Evolutionary conservation across 1,140 invertebrate genomes (phyloP).

Genomic region (Sitobion miscanthi): DNA sequence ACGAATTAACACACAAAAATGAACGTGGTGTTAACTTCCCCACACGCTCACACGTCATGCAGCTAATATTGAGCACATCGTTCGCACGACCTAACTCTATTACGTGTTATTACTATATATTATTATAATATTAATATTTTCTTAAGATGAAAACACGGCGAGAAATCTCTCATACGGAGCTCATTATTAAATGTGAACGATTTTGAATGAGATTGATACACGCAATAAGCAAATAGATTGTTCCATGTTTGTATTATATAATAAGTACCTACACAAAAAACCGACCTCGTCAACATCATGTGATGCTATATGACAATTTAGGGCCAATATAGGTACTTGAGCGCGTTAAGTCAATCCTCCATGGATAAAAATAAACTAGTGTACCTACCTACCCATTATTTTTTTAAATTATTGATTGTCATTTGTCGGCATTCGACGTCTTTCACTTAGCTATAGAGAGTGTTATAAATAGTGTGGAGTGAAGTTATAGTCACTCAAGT

Average conservation of each 20-base stretch:
- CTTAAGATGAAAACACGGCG: not conserved
- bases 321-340: not conserved
- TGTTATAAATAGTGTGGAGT: not conserved
- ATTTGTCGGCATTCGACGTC: not conserved
- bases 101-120: not conserved
- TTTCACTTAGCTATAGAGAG: not conserved
- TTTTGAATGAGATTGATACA: not conserved
- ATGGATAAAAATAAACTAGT: not conserved
- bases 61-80: slow-evolving; percentile 24
- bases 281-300: not conserved
- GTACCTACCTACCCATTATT: not conserved
- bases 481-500: not conserved
- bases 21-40: slow-evolving; percentile 2
- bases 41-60: not conserved
- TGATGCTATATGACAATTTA: not conserved
- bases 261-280: not conserved
- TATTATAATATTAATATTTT: slow-evolving; percentile 6
- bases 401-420: not conserved
- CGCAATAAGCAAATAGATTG: not conserved
- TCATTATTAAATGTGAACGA: not conserved
- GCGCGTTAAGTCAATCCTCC: not conserved
- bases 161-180: not conserved
- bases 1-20: not conserved
- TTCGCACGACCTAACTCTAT: slow-evolving; percentile 8
- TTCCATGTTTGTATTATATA: not conserved